Percentiles rank a stretch among this genome's conserved stretches.
Evolutionary conservation across 2,113 vertebrate genomes (phyloP).

Genomic region (Macquaria ambigua): DNA sequence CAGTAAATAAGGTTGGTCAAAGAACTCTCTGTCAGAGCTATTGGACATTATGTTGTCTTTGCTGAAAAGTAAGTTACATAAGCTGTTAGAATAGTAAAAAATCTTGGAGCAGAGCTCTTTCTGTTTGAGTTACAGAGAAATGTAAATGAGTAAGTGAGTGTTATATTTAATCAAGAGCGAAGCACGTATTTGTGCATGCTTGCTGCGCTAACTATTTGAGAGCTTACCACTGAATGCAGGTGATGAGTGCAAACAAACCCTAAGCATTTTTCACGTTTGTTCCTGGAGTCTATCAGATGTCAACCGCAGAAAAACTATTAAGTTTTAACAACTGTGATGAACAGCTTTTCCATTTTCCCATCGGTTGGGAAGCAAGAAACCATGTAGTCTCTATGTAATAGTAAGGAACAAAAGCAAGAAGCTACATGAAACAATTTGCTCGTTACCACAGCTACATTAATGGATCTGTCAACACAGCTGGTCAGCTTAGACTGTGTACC

Average conservation of each 20-base stretch:
- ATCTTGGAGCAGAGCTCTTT: slow-evolving; percentile 1
- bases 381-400: background rate
- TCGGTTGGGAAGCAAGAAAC: background rate
- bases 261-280: slow-evolving; percentile 1
- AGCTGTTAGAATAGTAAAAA: background rate
- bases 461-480: background rate
- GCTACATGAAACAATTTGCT: background rate
- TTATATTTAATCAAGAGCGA: slow-evolving; percentile 11
- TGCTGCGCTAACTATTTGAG: slow-evolving; percentile 4
- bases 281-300: background rate
- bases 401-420: slow-evolving; percentile 10
- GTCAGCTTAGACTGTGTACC: background rate
- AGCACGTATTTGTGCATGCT: slow-evolving; percentile 19
- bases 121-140: slow-evolving; percentile 12
- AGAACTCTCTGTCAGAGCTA: background rate
- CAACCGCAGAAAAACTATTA: background rate
- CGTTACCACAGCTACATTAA: slow-evolving; percentile 4
- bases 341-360: background rate
- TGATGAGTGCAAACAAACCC: background rate
- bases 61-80: slow-evolving; percentile 14
- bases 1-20: background rate
- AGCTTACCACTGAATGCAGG: background rate
- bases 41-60: slow-evolving; percentile 3
- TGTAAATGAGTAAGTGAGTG: slow-evolving; percentile 14
- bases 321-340: background rate